A percentile compares a stretch with the other conserved stretches of the same genome.
phyloP scores from a whole-genome alignment of 1,140 invertebrate species.

The Drosophila teissieri region DNA sequence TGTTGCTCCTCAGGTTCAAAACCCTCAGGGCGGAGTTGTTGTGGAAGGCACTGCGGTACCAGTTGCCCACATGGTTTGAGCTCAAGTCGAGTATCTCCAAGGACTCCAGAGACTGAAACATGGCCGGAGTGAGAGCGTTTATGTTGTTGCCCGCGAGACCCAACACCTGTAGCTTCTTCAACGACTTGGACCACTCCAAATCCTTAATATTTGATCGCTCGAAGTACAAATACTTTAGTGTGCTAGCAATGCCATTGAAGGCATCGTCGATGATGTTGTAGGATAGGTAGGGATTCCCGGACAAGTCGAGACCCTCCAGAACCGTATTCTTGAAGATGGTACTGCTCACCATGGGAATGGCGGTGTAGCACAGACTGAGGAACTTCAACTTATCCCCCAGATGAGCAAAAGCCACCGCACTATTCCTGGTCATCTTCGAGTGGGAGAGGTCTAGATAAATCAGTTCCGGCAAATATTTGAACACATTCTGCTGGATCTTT shows the following conservation, averaged over 20 bases:
- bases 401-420: conserved; percentile 76
- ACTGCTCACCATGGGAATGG: conserved; percentile 75
- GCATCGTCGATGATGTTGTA: conserved; percentile 67
- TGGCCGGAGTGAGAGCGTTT: conserved; percentile 47
- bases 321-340: conserved; percentile 83
- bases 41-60: conserved; percentile 84
- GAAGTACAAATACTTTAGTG: conserved; percentile 85
- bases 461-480: conserved; percentile 80
- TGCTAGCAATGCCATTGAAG: conserved; percentile 84
- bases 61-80: conserved; percentile 85
- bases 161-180: conserved; percentile 84
- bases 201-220: conserved; percentile 80
- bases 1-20: conserved; percentile 85
- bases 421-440: conserved; percentile 84
- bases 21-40: conserved; percentile 83
- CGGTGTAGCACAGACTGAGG: conserved; percentile 86
- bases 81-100: conserved; percentile 85
- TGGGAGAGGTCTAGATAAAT: conserved; percentile 85
- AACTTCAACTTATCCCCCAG: conserved; percentile 83
- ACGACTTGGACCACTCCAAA: conserved; percentile 75
- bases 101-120: conserved; percentile 72
- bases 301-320: conserved; percentile 85
- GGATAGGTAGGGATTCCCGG: conserved; percentile 84
- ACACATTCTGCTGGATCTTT: conserved; percentile 74
- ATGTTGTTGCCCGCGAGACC: conserved; percentile 85